A percentile compares a stretch with the other conserved stretches of the same genome.
Conservation (phyloP, 2,113 vertebrate genomes). For the Chloebia gouldiae region DNA sequence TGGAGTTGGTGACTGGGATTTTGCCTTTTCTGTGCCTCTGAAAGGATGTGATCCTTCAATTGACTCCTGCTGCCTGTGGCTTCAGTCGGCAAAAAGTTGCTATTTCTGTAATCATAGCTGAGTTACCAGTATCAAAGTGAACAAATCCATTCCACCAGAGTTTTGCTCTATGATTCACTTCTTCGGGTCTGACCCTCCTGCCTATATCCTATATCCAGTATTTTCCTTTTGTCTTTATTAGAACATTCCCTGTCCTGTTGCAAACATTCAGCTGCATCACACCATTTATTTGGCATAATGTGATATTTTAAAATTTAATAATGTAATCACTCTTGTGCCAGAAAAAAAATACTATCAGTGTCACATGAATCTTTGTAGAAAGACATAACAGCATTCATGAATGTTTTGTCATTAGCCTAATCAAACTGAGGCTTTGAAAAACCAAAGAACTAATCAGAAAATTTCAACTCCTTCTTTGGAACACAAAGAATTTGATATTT, state of each 20-base stretch:
- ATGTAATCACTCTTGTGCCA: background rate
- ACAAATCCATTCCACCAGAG: background rate
- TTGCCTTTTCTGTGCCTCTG: background rate
- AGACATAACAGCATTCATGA: background rate
- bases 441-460: background rate
- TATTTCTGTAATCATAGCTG: background rate
- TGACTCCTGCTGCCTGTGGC: background rate
- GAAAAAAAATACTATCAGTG: background rate
- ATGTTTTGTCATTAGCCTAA: background rate
- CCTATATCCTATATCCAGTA: background rate
- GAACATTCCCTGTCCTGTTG: background rate
- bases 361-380: background rate
- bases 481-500: background rate
- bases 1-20: rapidly evolving
- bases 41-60: background rate
- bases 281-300: background rate
- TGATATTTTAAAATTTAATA: background rate
- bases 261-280: background rate
- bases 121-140: background rate
- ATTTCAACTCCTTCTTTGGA: background rate
- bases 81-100: background rate
- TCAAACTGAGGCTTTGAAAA: background rate
- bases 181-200: background rate
- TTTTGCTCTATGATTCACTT: background rate
- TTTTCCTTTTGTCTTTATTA: background rate